A percentile compares a stretch with the other conserved stretches of the same genome.
Evolutionary conservation across 2,113 vertebrate genomes (phyloP).

Genomic region (Podocnemis expansa): DNA sequence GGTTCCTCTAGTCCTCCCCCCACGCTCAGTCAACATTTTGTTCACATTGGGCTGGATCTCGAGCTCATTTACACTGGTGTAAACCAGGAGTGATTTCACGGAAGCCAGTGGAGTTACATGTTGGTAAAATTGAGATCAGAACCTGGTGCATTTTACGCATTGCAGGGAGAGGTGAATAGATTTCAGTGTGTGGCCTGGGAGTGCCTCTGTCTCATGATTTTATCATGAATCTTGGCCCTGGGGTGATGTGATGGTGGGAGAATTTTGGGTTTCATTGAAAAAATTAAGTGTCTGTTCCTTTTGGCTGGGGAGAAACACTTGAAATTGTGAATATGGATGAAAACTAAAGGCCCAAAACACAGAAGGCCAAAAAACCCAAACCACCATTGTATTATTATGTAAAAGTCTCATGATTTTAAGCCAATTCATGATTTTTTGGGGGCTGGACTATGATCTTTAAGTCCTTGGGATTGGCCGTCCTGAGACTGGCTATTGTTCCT

Average conservation of each 20-base stretch:
- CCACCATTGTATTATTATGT: background rate
- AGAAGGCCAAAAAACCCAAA: background rate
- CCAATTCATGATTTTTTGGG: background rate
- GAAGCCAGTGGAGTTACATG: background rate
- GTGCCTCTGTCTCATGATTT: background rate
- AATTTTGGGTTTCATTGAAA: background rate
- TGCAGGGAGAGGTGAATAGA: background rate
- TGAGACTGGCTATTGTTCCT: background rate
- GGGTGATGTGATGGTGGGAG: background rate
- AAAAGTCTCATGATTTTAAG: background rate
- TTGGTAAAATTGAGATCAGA: background rate
- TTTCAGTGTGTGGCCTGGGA: background rate
- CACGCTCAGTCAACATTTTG: background rate
- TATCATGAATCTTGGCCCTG: rapidly evolving
- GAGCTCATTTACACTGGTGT: background rate
- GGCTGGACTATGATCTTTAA: background rate
- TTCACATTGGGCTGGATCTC: background rate
- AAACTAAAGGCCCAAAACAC: background rate
- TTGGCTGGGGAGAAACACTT: background rate
- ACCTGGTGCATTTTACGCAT: background rate
- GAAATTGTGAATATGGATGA: background rate
- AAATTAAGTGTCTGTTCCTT: background rate
- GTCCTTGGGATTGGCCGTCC: background rate
- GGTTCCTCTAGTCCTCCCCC: background rate
- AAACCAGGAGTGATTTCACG: background rate